Evolutionary conservation across 2,797 vertebrate genomes (phyloP), one percentile per base, ranked within the genome.

Genomic region (Chiroxiphia lanceolata): DNA sequence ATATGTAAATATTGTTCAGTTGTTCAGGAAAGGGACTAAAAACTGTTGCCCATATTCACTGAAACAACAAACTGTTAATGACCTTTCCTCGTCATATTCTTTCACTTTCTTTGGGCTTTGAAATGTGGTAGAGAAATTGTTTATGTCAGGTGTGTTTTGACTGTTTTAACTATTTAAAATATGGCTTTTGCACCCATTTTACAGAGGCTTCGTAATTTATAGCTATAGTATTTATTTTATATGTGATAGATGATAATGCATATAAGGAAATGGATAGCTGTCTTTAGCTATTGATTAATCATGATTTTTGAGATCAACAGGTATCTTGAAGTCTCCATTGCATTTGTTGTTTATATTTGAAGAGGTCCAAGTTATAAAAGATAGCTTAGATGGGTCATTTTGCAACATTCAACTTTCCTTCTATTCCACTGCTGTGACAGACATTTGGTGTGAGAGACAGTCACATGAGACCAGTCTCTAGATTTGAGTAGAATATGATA

Each of bases 151-250:
- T 15, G 50, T 25, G 0, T 64, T 77, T 53, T 70, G 27, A 34
- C 8, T 48, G 10, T 0, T 45, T 40, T n/a, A 40, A 23, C 15
- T 56, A 8, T 81, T 90, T 51, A 3, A 12, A 72, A 74, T 57
- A 25, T 2, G 0, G 0, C 1, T 4, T 77, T 81, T 74, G 19
- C 22, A 27, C 3, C 9, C 36, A 0, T 68, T 89, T 92, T 22
- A 42, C 17, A 75, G 45, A 69, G 3, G 3, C 0, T 25, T 85
- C 50, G 23, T 7, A 74, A 27, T 87, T 82, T 63, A 26, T 23
- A 76, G 11, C 4, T 79, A 33, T 21, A 54, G 9, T 47, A 25
- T 48, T 65, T 56, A 48, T 75, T 88, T 80, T 63, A 34, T 19
- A 29, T 2, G 0, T 56, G 21, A 31, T n/a, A 83, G 13, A 9